Evolutionary conservation across 1,140 invertebrate species (phyloP), one percentile per base, ranked within the genome.

Genomic region (Aricia agestis): DNA sequence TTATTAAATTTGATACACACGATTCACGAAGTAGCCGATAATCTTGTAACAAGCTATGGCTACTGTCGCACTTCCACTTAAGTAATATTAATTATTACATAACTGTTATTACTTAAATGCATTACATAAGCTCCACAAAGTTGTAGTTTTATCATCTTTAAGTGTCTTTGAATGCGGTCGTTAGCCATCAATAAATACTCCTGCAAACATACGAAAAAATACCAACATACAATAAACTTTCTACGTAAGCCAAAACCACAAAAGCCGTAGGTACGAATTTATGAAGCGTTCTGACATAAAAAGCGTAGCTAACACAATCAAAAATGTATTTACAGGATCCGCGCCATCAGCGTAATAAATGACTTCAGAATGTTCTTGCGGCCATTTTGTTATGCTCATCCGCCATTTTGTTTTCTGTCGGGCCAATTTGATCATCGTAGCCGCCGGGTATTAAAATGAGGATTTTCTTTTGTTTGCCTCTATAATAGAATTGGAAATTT

Each of bases 311-410:
- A 66, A 66, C 65, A 31, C 65, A 66, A 66, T 66, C 65, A 66
- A 66, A 66, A 66, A 66, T 41, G 9, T 66, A 66, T 66, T 66
- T 66, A 66, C 65, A 31, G 65, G 32, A 66, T n/a, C 65, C 65
- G 32, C 19, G 65, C 19, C 32, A 17, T 36, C 65, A 66, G 32
- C n/a, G 32, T 42, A 41, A 36, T 66, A 66, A 66, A 66, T 66
- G 31, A 32, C 65, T 19, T 11, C 32, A 36, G 31, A 36, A 31
- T 66, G 6, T 36, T 31, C 13, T 66, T 5, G 65, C 32, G 15
- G 31, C 65, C 65, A 66, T 66, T 36, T 66, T 66, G 65, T 66
- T 41, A 36, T 7, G 18, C 25, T 31, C n/a, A 18, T n/a, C 7
- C 25, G 59, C 59, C 25, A 63, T 17, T 18, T 63, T 63, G 59